Conservation (phyloP, 2,888 invertebrate genomes). For the Phengaris arion region DNA sequence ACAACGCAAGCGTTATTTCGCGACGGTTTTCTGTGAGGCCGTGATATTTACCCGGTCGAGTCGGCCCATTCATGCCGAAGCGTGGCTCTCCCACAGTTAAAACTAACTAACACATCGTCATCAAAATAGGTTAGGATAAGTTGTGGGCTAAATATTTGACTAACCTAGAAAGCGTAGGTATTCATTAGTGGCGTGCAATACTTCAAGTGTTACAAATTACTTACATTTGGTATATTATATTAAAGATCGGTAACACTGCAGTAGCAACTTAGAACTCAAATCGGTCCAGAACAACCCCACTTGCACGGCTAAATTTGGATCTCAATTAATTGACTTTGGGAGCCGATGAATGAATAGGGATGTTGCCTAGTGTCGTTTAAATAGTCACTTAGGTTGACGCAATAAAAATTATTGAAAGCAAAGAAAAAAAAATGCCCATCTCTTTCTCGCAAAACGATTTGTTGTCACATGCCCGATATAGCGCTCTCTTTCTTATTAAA, state of each 20-base stretch:
- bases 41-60: no score
- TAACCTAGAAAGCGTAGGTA: slow-evolving; percentile 35
- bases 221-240: slow-evolving; percentile 37
- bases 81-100: no score
- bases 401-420: no score
- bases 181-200: slow-evolving; percentile 34
- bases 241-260: slow-evolving; percentile 37
- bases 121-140: slow-evolving; percentile 26
- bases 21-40: no score
- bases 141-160: slow-evolving; percentile 28
- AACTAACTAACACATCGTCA: neutral
- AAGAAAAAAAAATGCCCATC: no score
- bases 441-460: no score
- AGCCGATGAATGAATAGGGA: slow-evolving; percentile 60
- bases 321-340: slow-evolving; percentile 71
- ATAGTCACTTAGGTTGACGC: no score
- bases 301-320: slow-evolving; percentile 61
- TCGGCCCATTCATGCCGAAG: no score
- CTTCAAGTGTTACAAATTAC: slow-evolving; percentile 43
- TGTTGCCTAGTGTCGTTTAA: slow-evolving; percentile 45
- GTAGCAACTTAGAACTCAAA: slow-evolving; percentile 27
- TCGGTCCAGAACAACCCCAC: slow-evolving; percentile 37
- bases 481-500: no score
- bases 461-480: no score
- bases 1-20: no score